Percentiles rank a stretch among this genome's conserved stretches.
Evolutionary conservation across 1,140 invertebrate genomes (phyloP).

Genomic region (Neocloeon triangulifer): DNA sequence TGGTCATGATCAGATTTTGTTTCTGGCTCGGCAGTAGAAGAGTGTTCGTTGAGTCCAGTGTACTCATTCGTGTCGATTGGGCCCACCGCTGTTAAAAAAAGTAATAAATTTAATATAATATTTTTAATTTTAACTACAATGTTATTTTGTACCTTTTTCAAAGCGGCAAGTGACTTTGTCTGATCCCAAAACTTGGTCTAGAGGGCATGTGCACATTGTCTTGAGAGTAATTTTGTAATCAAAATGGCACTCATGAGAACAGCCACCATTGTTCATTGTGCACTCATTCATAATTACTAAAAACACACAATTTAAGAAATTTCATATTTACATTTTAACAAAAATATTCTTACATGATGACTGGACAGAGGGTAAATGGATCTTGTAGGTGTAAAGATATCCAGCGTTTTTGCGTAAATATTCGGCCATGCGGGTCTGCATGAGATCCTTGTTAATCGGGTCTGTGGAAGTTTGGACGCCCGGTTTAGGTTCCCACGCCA

Average conservation of each 20-base stretch:
- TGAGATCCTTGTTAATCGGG: constrained; percentile 20
- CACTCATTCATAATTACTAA: constrained; percentile 42
- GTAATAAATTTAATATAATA: too few relatives aligned
- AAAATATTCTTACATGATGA: constrained; percentile 17
- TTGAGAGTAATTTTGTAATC: constrained; percentile 28
- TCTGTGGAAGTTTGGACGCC: constrained; percentile 21
- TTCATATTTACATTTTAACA: background rate
- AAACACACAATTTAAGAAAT: constrained; percentile 6
- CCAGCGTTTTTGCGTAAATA: constrained; percentile 22
- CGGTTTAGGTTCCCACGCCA: constrained; percentile 32
- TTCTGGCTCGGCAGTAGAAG: too few relatives aligned
- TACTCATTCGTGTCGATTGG: too few relatives aligned
- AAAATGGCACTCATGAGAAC: constrained; percentile 51
- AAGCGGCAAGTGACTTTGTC: too few relatives aligned
- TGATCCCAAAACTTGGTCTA: constrained; percentile 18
- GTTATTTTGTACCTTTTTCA: too few relatives aligned
- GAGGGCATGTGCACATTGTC: constrained; percentile 48
- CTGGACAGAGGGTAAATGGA: constrained; percentile 21
- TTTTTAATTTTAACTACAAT: too few relatives aligned
- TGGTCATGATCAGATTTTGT: constrained; percentile 17
- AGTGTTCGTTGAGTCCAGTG: too few relatives aligned
- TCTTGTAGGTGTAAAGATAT: constrained; percentile 26
- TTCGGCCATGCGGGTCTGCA: constrained; percentile 22
- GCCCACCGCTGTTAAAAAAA: too few relatives aligned
- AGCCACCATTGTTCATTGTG: constrained; percentile 44